Conservation (phyloP, 2,797 vertebrate species). For the Phataginus tricuspis region DNA sequence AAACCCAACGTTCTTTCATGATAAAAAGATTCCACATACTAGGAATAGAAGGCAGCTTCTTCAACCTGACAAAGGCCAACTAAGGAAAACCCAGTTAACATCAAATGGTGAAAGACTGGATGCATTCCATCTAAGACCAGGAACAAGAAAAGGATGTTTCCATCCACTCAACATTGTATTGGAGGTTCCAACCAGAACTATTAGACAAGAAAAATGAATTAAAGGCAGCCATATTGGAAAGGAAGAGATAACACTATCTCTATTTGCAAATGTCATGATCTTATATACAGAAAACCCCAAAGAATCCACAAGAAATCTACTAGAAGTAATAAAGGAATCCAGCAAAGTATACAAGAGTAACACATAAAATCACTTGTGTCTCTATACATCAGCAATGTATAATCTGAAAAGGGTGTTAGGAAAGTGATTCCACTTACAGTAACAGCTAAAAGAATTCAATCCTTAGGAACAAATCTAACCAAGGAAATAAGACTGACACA, state of each 20-base stretch:
- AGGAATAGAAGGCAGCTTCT: neutral
- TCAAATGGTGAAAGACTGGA: neutral
- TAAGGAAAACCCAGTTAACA: neutral
- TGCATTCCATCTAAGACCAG: neutral
- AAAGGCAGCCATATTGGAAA: neutral
- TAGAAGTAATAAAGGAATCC: neutral
- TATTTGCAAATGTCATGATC: neutral
- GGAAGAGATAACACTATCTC: neutral
- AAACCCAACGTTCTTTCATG: neutral
- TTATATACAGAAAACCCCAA: neutral
- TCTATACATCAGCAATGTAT: neutral
- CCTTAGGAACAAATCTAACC: neutral
- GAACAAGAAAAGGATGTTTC: neutral
- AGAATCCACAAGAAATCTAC: neutral
- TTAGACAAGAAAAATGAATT: neutral
- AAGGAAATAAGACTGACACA: neutral
- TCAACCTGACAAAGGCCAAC: neutral
- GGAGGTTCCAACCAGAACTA: neutral
- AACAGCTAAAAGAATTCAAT: neutral
- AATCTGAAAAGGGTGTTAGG: neutral
- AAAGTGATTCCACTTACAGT: neutral
- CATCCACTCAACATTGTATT: neutral
- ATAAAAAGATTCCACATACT: neutral
- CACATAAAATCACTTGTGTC: neutral
- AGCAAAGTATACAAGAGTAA: neutral